Evolutionary conservation across 2,888 invertebrate genomes (phyloP).

Genomic region (Acanthacorydalis orientalis): DNA sequence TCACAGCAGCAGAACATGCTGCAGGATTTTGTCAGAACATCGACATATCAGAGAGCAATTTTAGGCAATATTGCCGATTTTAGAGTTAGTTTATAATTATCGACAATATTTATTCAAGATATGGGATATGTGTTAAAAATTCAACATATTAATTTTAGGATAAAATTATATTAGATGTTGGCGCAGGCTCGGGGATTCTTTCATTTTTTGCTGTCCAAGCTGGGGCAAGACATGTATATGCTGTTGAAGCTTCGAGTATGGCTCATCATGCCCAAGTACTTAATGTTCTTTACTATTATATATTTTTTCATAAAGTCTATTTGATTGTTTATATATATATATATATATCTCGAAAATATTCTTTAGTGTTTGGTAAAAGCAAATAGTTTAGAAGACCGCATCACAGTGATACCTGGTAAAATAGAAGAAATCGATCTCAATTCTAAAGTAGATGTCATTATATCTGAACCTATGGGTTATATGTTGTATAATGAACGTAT

Average conservation of each 20-base stretch:
- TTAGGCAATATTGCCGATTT: slow-evolving; percentile 86
- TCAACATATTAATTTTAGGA: slow-evolving; percentile 26
- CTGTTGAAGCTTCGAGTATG: slow-evolving; percentile 99
- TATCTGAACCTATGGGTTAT: slow-evolving; percentile 99
- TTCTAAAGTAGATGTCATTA: slow-evolving; percentile 90
- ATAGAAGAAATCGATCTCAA: slow-evolving; percentile 95
- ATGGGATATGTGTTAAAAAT: not conserved
- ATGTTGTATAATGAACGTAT: slow-evolving; percentile 99
- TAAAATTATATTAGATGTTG: slow-evolving; percentile 91
- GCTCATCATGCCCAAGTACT: slow-evolving; percentile 76
- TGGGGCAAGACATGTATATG: slow-evolving; percentile 91
- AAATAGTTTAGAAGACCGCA: slow-evolving; percentile 75
- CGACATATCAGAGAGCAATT: slow-evolving; percentile 96
- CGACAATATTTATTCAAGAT: not conserved
- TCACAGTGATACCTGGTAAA: slow-evolving; percentile 90
- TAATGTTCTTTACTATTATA: not conserved
- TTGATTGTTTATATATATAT: slow-evolving; percentile 5
- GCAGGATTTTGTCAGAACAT: slow-evolving; percentile 97
- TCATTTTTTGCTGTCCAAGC: slow-evolving; percentile 98
- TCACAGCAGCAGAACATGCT: slow-evolving; percentile 99
- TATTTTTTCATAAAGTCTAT: not conserved
- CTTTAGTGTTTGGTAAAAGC: slow-evolving; percentile 64
- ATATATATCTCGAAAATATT: not conserved
- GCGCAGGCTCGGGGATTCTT: slow-evolving; percentile 95
- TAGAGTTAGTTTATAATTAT: slow-evolving; percentile 22